Evolutionary conservation across 2,113 vertebrate species (phyloP), one percentile per base, ranked within the genome.

Genomic region (Callipepla californica): DNA sequence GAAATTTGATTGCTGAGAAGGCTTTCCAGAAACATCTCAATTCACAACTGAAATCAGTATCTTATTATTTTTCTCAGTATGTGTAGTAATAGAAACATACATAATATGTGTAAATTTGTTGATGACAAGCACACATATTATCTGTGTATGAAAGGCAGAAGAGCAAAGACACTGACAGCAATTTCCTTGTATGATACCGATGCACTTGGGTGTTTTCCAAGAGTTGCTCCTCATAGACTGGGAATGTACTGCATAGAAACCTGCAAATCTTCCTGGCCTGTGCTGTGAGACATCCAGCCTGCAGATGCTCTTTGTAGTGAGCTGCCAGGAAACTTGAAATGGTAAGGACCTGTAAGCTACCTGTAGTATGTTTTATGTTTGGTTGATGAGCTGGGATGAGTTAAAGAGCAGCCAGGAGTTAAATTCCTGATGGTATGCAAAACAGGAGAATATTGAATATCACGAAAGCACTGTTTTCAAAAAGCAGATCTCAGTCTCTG

Each of bases 1-100:
- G 62, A 62, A 79, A 50, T 91, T 75, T 23, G 70, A 59, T 89
- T 8, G 8, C 50, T 74, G 48, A 58, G 0, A 73, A 70, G 45
- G 59, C 45, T 91, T 62, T 55, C 81, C 81, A 92, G 45, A 87
- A 92, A 68, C 58, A 17, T 81, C 86, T 88, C 68, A 86, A 36
- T 36, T 84, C 77, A 69, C 36, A 42, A 69, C 48, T 89, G 66
- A 91, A 87, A 75, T 65, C 38, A 44, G 44, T 16, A 65, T 68
- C 42, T 76, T 40, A 63, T 42, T 59, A 44, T 70, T 85, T 51
- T 68, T 85, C 65, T 90, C 75, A 36, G 78, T 81, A 81, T 40
- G 44, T 36, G 4, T 12, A 53, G 34, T 44, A 38, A 38, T 68
- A 48, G 48, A 65, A 63, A 48, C 11, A 4, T 28, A 48, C 11